Evolutionary conservation across 2,888 invertebrate species (phyloP).

Genomic region (Cynaeus angustus): DNA sequence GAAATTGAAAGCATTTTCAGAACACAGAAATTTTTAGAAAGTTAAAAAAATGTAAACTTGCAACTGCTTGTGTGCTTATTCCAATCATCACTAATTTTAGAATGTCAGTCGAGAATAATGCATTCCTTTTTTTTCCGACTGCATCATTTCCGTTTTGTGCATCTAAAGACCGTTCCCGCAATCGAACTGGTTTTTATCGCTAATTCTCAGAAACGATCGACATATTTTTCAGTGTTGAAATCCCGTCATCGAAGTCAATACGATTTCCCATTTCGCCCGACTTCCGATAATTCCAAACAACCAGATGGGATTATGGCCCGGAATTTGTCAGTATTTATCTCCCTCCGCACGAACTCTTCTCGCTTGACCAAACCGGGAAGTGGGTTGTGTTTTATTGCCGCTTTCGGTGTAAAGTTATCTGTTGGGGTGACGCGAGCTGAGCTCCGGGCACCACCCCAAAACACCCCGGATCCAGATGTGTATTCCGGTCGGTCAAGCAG

Average conservation of each 20-base stretch:
- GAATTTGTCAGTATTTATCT: slow-evolving; percentile 11
- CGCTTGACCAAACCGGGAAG: slow-evolving; percentile 50
- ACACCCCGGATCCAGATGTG: slow-evolving; percentile 63
- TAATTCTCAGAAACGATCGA: too few relatives aligned
- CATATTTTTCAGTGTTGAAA: too few relatives aligned
- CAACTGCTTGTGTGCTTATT: too few relatives aligned
- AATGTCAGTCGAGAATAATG: too few relatives aligned
- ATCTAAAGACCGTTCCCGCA: too few relatives aligned
- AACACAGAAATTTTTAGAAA: too few relatives aligned
- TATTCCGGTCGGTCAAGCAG: slow-evolving; percentile 54
- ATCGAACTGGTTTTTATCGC: too few relatives aligned
- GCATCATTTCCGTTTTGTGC: too few relatives aligned
- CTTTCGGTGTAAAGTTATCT: slow-evolving; percentile 56
- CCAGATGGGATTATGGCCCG: slow-evolving; percentile 15
- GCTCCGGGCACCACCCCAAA: slow-evolving; percentile 59
- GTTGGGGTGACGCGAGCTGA: slow-evolving; percentile 50
- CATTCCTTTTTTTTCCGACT: too few relatives aligned
- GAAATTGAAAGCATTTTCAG: too few relatives aligned
- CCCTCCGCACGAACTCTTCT: slow-evolving; percentile 8
- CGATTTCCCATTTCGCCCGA: slow-evolving; percentile 10
- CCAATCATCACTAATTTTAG: too few relatives aligned
- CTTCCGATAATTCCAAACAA: neutral
- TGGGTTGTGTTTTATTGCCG: slow-evolving; percentile 51
- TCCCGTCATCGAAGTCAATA: slow-evolving; percentile 8
- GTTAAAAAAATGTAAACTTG: too few relatives aligned